Percentiles rank a stretch among this genome's conserved stretches.
Evolutionary conservation across 2,797 vertebrate species (phyloP).

Genomic region (Threskiornis aethiopicus): DNA sequence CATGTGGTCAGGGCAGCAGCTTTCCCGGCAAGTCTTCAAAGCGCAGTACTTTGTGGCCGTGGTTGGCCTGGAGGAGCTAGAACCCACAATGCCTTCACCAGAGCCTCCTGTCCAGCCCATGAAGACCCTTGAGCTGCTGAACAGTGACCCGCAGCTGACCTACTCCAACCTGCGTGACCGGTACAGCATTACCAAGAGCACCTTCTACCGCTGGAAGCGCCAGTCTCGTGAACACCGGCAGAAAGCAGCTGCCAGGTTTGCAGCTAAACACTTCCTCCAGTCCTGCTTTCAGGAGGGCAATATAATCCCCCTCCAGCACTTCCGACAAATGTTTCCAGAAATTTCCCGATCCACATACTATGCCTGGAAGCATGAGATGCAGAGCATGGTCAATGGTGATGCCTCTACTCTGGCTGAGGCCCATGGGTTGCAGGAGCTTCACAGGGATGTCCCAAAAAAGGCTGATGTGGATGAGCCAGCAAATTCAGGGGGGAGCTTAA

Average conservation of each 20-base stretch:
- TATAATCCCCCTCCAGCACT: constrained; percentile 86
- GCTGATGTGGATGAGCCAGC: constrained; percentile 59
- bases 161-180: constrained; percentile 86
- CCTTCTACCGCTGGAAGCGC: constrained; percentile 93
- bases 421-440: constrained; percentile 69
- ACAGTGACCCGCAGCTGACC: constrained; percentile 80
- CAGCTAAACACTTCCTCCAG: constrained; percentile 93
- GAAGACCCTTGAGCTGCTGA: constrained; percentile 78
- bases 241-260: constrained; percentile 88
- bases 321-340: constrained; percentile 90
- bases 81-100: constrained; percentile 45
- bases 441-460: constrained; percentile 75
- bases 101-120: constrained; percentile 68
- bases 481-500: constrained; percentile 58
- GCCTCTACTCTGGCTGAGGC: constrained; percentile 10
- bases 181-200: constrained; percentile 92
- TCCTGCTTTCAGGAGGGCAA: constrained; percentile 87
- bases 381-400: constrained; percentile 70
- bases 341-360: constrained; percentile 95
- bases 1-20: constrained; percentile 93
- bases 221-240: constrained; percentile 89
- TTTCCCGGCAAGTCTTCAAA: constrained; percentile 82
- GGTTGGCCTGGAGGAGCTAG: constrained; percentile 79
- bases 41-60: constrained; percentile 89
- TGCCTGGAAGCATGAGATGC: constrained; percentile 94